Evolutionary conservation across 1,140 invertebrate species (phyloP), one percentile per base, ranked within the genome.

Genomic region (Galleria mellonella): DNA sequence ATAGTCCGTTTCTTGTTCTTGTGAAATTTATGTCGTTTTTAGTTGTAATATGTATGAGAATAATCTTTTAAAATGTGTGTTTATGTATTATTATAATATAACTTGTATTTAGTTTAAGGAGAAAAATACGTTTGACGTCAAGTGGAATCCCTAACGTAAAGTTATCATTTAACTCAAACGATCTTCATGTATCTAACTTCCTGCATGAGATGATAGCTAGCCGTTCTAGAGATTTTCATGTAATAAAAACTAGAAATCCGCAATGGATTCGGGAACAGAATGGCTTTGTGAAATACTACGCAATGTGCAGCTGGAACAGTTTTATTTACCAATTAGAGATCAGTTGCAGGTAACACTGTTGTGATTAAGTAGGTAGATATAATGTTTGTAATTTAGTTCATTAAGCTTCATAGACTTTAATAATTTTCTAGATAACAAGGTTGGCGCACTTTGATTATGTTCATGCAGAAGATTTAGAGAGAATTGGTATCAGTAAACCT

Each of bases 361-460:
- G 9, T 15, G 11, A 27, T n/a, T 45, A 36, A 9, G 11, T 35
- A 29, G 9, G 37, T 42, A 44, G 27, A 48, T 37, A 32, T 15
- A 17, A 35, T 55, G 45, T 43, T 38, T 32, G 9, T 42, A 47
- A 37, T 32, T 17, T 12, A 17, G 27, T 27, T n/a, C n/a, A n/a
- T n/a, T 9, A n/a, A 13, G n/a, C 13, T 11, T 8, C 35, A 17
- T 32, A 41, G 31, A n/a, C 8, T 29, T 40, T 10, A 28, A 29
- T 28, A 28, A 8, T 39, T 35, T 78, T 82, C 53, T 83, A 92
- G 89, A 91, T 98, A 9, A 95, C 95, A 9, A 89, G 95, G 48
- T 74, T 98, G 51, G 91, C 94, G 29, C 97, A 99, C 81, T 99
- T 99, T 86, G 97, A 99, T 51, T 97, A 97, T 90, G 97, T 98